Evolutionary conservation across 2,113 vertebrate species (phyloP).

Genomic region (Gulo gulo): DNA sequence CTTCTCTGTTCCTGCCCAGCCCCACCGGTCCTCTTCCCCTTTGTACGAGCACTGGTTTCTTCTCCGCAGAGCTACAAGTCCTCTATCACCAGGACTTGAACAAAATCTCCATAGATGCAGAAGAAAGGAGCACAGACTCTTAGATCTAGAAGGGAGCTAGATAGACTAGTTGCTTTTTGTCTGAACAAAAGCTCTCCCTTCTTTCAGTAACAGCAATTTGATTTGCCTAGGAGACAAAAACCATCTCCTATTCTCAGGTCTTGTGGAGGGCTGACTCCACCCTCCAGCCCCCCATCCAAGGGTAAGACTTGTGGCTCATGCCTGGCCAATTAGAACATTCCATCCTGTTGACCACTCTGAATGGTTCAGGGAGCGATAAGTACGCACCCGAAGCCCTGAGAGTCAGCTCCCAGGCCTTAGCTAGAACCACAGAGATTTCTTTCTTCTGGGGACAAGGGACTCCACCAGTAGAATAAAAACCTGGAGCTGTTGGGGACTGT

Average conservation of each 20-base stretch:
- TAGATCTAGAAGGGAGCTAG: not conserved
- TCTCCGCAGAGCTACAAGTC: not conserved
- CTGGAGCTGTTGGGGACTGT: not conserved
- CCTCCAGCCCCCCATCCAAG: not conserved
- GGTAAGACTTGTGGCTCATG: not conserved
- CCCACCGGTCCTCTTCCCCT: not conserved
- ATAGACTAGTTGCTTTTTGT: not conserved
- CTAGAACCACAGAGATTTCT: not conserved
- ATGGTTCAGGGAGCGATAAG: not conserved
- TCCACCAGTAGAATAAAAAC: not conserved
- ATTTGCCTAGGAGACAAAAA: not conserved
- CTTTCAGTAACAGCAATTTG: not conserved
- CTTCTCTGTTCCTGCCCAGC: not conserved
- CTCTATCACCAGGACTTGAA: not conserved
- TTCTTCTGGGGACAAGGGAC: not conserved
- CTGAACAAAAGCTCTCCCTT: not conserved
- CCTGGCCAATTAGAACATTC: not conserved
- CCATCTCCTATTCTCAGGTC: not conserved
- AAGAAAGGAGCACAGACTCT: not conserved
- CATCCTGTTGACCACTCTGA: not conserved
- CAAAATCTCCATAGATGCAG: not conserved
- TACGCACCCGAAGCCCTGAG: not conserved
- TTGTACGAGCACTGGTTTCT: not conserved
- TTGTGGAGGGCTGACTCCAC: not conserved
- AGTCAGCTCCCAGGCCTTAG: not conserved